These are phyloP conservation scores for Psilopogon haemacephalus DNA, from an alignment of 2,113 vertebrate species.

Conservation along the genomic window DNA sequence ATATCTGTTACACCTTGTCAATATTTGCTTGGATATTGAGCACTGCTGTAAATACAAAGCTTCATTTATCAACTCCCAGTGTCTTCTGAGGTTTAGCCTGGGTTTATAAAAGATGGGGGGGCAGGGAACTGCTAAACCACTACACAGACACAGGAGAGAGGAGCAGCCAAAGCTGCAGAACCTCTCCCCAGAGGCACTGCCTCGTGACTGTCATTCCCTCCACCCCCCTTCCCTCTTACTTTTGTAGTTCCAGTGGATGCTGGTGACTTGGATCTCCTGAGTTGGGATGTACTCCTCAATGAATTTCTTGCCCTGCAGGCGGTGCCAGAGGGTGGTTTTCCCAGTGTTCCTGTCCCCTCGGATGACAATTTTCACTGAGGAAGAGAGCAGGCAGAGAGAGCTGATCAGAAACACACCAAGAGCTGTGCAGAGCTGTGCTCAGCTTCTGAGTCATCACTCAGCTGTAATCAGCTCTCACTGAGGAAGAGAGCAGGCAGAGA, in stretches of 20 bases:
- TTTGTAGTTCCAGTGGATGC: slow-evolving; percentile 99
- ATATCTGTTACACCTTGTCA: too few relatives aligned
- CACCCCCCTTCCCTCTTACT: slow-evolving; percentile 79
- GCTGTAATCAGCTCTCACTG: not conserved
- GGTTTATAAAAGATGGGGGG: too few relatives aligned
- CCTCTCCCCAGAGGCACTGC: not conserved
- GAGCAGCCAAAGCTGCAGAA: not conserved
- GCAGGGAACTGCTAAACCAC: too few relatives aligned
- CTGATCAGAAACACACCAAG: slow-evolving; percentile 1
- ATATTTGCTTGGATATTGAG: too few relatives aligned
- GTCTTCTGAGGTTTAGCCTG: too few relatives aligned
- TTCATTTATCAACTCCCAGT: too few relatives aligned
- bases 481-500: too few relatives aligned
- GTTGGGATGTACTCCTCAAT: slow-evolving; percentile 98
- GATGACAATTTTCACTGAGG: slow-evolving; percentile 97
- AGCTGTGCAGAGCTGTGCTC: not conserved
- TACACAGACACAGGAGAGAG: not conserved
- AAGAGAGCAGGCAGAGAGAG: not conserved
- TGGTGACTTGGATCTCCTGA: slow-evolving; percentile 98
- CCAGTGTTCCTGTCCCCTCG: slow-evolving; percentile 97
- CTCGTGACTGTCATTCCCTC: not conserved
- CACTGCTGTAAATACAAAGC: too few relatives aligned
- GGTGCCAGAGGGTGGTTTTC: slow-evolving; percentile 96
- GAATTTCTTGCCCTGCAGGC: slow-evolving; percentile 94
- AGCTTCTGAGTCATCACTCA: not conserved